A percentile compares a stretch with the other conserved stretches of the same genome.
These are phyloP conservation scores for Chaenodraco wilsoni DNA, from an alignment of 2,797 vertebrate genomes.

Conservation along the genomic window DNA sequence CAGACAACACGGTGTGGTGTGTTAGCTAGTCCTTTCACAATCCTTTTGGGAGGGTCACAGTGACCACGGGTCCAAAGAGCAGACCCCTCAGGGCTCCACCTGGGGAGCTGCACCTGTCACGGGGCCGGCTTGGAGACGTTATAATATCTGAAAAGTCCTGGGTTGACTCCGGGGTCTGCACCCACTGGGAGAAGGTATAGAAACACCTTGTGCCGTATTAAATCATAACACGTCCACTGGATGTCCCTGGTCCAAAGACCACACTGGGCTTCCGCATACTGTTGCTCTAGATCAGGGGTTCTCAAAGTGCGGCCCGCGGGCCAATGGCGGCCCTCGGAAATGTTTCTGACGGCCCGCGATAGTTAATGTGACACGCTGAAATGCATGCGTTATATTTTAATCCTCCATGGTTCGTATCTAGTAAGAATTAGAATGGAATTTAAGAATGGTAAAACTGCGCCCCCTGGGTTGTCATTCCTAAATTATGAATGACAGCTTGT, in stretches of 20 bases:
- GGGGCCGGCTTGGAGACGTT: conserved; percentile 26
- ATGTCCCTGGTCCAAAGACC: conserved; percentile 35
- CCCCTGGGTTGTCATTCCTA: too few species aligned
- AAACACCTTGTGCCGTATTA: conserved; percentile 18
- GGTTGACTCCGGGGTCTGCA: conserved; percentile 22
- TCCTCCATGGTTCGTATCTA: too few species aligned
- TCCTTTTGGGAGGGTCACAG: conserved; percentile 34
- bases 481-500: too few species aligned
- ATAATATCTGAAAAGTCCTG: conserved; percentile 42
- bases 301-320: too few species aligned
- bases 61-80: conserved; percentile 48
- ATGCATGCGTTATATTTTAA: too few species aligned
- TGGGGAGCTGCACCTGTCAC: conserved; percentile 24
- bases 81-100: conserved; percentile 15
- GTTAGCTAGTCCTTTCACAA: background rate
- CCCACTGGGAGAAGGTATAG: conserved; percentile 38
- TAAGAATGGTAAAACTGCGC: too few species aligned
- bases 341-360: too few species aligned
- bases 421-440: too few species aligned
- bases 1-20: conserved; percentile 24
- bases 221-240: conserved; percentile 27
- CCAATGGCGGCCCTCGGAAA: too few species aligned
- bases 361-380: too few species aligned
- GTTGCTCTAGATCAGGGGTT: background rate
- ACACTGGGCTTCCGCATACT: too few species aligned